Base-by-base conservation (phyloP, 2,113 vertebrate genomes). In the Regulus satrapa region DNA sequence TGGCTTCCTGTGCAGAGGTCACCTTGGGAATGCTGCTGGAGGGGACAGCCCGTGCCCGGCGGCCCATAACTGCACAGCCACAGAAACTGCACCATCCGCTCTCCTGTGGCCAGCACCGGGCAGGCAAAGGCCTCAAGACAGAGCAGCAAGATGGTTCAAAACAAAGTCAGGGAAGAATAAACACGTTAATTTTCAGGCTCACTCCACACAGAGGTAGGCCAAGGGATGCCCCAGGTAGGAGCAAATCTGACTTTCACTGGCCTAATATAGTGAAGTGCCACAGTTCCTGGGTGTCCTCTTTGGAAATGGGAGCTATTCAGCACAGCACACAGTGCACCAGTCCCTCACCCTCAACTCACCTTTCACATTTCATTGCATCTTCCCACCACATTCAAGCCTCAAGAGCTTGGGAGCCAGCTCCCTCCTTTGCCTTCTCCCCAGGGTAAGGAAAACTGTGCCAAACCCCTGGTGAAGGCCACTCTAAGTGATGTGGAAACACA, bases 1-100 rank as follows among this genome's bases (percentile, higher is more conserved):
- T 36, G 69, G 45, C 5, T 23, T 25, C 31, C 54, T 62, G 54
- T 25, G 26, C 34, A 61, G 38, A 43, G 19, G 29, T 66, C 12
- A 3, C 19, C 41, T 24, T 31, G 36, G 25, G 41, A 73, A n/a
- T 7, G 5, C 36, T 1, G 1, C 18, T 2, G 1, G 49, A 64
- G 26, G 29, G 1, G 12, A 58, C 28, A 77, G 46, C 23, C 48
- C 19, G 2, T 3, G 40, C n/a, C 24, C 1, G 1, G 36, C 56
- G 10, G 18, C 36, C 29, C 10, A 3, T 6, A 26, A 8, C 19
- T 29, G 19, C 14, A 4, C 0, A 0, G 17, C 46, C 15, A 9
- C 21, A 23, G 49, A 48, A n/a, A n/a, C n/a, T n/a, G n/a, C 58
- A 77, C 25, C 2, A 2, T 19, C 10, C 36, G 4, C 24, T 59